Conservation (phyloP, 2,113 vertebrate species). For the Panthera uncia region DNA sequence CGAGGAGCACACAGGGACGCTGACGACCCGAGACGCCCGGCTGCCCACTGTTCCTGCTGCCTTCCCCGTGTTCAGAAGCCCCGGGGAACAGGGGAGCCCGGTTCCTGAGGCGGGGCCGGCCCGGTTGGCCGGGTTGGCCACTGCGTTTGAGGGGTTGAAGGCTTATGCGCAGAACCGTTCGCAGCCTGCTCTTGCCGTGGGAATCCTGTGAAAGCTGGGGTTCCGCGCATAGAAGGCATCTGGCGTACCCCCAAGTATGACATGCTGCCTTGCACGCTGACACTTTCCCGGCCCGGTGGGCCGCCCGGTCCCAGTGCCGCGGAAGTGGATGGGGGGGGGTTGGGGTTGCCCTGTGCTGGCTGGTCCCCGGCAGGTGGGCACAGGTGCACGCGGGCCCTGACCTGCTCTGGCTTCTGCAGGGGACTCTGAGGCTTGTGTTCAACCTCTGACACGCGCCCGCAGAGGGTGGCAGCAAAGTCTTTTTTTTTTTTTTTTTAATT, state of each 20-base stretch:
- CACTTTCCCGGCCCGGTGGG: rapidly evolving
- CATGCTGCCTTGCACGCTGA: too few species aligned
- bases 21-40: rapidly evolving
- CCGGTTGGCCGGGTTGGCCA: rapidly evolving
- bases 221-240: too few species aligned
- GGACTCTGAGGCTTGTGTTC: rapidly evolving
- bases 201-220: background rate
- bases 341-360: rapidly evolving
- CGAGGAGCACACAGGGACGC: background rate
- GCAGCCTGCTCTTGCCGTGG: background rate
- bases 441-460: background rate
- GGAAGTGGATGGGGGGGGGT: rapidly evolving
- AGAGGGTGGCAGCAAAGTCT: background rate
- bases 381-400: conserved; percentile 34
- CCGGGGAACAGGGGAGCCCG: background rate
- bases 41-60: rapidly evolving
- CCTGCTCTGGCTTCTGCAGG: background rate
- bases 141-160: rapidly evolving
- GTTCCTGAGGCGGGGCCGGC: rapidly evolving
- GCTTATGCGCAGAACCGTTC: rapidly evolving
- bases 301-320: rapidly evolving
- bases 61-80: background rate
- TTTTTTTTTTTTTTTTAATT: background rate
- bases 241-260: too few species aligned
- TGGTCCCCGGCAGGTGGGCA: background rate